phyloP scores from a whole-genome alignment of 2,888 invertebrate species.

The Volucella bombylans region DNA sequence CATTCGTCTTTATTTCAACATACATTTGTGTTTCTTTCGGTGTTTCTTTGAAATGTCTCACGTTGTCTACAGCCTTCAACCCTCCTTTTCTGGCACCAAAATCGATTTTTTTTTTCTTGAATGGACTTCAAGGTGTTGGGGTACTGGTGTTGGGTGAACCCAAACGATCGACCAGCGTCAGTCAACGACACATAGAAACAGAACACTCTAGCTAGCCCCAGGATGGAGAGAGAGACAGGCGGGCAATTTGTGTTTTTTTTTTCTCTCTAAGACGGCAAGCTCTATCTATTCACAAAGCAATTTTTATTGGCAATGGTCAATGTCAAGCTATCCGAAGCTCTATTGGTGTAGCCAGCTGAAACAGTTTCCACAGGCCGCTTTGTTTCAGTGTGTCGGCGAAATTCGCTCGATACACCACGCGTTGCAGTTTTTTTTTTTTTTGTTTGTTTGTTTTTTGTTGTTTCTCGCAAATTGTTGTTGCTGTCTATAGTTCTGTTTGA shows the following conservation, averaged over 20 bases:
- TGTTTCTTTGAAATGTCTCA: conserved; percentile 14
- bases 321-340: conserved; percentile 57
- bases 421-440: conserved; percentile 33
- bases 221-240: background rate
- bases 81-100: conserved; percentile 48
- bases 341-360: conserved; percentile 59
- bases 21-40: conserved; percentile 38
- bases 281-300: conserved; percentile 61
- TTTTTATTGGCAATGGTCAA: conserved; percentile 73
- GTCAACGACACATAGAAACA: background rate
- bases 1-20: conserved; percentile 35
- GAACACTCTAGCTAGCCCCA: background rate
- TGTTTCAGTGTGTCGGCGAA: conserved; percentile 66
- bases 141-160: conserved; percentile 29
- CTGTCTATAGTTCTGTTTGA: background rate
- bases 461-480: conserved; percentile 14
- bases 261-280: background rate
- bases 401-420: conserved; percentile 62
- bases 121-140: conserved; percentile 36
- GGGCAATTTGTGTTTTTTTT: background rate
- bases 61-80: conserved; percentile 56
- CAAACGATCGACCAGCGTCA: background rate
- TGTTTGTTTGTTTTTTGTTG: no score
- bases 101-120: conserved; percentile 6
- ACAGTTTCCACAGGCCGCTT: conserved; percentile 66